A percentile compares a stretch with the other conserved stretches of the same genome.
Evolutionary conservation across 2,888 invertebrate genomes (phyloP).

Genomic region (Scaptomyza tumidula): DNA sequence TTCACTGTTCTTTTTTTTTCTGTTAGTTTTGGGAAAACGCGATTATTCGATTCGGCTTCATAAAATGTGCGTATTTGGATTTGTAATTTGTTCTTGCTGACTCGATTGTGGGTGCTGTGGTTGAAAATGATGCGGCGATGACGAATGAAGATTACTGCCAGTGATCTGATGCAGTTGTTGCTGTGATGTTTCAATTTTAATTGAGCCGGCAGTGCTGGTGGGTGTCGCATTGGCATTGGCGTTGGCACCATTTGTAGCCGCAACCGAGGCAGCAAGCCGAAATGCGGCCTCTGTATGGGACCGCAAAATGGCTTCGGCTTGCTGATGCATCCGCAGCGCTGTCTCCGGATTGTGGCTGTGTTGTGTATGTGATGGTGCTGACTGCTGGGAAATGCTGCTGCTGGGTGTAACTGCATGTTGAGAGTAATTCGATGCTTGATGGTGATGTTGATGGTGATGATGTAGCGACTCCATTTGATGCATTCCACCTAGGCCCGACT

Average conservation of each 20-base stretch:
- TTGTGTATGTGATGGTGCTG: constrained; percentile 28
- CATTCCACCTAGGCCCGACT: constrained; percentile 57
- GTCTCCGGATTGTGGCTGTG: constrained; percentile 68
- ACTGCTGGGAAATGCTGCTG: not conserved
- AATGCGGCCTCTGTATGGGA: constrained; percentile 94
- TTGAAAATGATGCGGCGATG: constrained; percentile 82
- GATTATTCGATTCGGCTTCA: constrained; percentile 87
- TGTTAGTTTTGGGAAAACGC: not conserved
- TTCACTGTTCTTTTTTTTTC: not conserved
- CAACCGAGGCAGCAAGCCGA: constrained; percentile 87
- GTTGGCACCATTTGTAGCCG: constrained; percentile 32
- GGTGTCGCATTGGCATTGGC: constrained; percentile 11
- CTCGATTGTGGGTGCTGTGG: constrained; percentile 82
- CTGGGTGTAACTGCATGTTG: constrained; percentile 3
- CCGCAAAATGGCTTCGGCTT: constrained; percentile 87
- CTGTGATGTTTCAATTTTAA: constrained; percentile 24
- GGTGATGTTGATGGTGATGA: constrained; percentile 57
- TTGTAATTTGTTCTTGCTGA: constrained; percentile 29
- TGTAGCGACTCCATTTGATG: constrained; percentile 66
- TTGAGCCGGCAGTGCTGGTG: constrained; percentile 1
- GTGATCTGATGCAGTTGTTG: constrained; percentile 54
- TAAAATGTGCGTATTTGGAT: constrained; percentile 85
- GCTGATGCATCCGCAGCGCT: constrained; percentile 89
- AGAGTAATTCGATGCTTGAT: constrained; percentile 51
- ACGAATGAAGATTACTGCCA: constrained; percentile 27